Conservation (phyloP, 1,140 invertebrate genomes). For the Neotoxoptera formosana region DNA sequence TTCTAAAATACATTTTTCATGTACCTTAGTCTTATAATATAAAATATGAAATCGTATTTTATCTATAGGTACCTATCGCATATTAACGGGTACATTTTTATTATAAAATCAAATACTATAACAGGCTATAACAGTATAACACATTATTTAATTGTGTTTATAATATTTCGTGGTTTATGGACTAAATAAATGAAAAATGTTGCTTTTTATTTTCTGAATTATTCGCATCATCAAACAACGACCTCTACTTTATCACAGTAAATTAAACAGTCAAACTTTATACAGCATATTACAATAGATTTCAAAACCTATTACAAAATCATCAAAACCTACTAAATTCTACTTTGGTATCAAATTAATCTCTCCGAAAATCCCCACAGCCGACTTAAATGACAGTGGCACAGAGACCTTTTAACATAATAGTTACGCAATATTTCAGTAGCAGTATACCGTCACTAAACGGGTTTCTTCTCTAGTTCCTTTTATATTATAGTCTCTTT, state of each 20-base stretch:
- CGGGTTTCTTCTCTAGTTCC: neutral
- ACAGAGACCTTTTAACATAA: neutral
- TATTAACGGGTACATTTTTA: neutral
- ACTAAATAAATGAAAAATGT: neutral
- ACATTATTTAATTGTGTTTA: neutral
- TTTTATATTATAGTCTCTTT: neutral
- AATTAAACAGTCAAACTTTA: neutral
- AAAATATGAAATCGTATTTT: too few species aligned
- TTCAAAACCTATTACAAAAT: neutral
- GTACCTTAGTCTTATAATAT: too few species aligned
- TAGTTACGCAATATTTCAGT: neutral
- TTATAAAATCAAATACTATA: neutral
- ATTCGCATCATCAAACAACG: neutral
- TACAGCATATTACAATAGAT: neutral
- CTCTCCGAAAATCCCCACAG: neutral
- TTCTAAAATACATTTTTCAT: neutral
- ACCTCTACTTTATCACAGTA: neutral
- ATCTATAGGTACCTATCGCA: neutral
- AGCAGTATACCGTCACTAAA: neutral
- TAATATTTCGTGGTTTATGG: neutral
- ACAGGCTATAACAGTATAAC: neutral
- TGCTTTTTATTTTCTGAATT: slow-evolving; percentile 17
- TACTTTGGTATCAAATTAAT: slow-evolving; percentile 4
- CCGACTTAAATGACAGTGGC: neutral
- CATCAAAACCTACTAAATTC: neutral